Evolutionary conservation across 2,797 vertebrate genomes (phyloP).

Genomic region (Crenichthys baileyi): DNA sequence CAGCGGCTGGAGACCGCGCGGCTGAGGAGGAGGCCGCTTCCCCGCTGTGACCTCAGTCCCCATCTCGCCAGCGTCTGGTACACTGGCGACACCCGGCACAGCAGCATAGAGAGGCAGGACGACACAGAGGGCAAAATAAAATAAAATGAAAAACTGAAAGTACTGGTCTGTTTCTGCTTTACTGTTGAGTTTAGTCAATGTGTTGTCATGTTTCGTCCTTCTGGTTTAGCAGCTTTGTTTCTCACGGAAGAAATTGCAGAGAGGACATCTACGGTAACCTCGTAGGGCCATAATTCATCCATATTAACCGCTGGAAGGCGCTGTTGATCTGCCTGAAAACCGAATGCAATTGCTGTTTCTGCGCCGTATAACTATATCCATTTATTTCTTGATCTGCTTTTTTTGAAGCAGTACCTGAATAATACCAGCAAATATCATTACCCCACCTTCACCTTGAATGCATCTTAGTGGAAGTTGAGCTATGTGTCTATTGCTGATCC

Average conservation of each 20-base stretch:
- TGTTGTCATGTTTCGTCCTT: conserved; percentile 29
- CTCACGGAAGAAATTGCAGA: conserved; percentile 61
- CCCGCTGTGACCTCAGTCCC: conserved; percentile 59
- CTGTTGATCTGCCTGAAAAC: not conserved
- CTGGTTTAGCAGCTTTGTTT: conserved; percentile 23
- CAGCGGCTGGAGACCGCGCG: conserved; percentile 56
- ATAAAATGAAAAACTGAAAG: not conserved
- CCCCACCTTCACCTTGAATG: too few species aligned
- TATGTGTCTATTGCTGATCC: too few species aligned
- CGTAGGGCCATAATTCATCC: conserved; percentile 15
- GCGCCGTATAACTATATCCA: not conserved
- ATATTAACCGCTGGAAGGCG: not conserved
- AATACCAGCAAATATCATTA: too few species aligned
- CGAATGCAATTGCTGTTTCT: not conserved
- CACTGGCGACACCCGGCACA: conserved; percentile 66
- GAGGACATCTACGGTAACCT: conserved; percentile 63
- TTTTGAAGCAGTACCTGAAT: not conserved
- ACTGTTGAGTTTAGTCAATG: fast-evolving
- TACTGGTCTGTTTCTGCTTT: not conserved
- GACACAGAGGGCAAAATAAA: not conserved
- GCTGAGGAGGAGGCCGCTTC: conserved; percentile 60
- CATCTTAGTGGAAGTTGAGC: too few species aligned
- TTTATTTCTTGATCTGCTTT: not conserved
- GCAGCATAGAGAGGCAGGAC: conserved; percentile 71
- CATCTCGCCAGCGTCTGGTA: conserved; percentile 63